Conservation (phyloP, 2,888 invertebrate species). For the Hypercompe scribonia region DNA sequence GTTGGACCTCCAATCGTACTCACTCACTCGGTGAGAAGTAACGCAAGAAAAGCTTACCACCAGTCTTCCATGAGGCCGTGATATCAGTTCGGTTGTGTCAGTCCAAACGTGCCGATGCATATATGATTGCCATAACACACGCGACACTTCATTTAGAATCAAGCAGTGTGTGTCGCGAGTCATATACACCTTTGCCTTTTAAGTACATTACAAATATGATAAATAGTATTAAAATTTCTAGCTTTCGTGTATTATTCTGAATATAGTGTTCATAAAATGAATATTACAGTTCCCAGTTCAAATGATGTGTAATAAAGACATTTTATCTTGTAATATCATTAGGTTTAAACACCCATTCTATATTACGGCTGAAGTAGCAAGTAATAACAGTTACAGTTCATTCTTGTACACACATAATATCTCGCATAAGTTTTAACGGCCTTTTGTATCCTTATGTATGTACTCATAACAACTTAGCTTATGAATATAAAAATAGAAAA, state of each 20-base stretch:
- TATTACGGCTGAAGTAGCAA: background rate
- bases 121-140: too few species aligned
- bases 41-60: too few species aligned
- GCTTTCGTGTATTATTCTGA: background rate
- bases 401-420: background rate
- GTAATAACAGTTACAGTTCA: background rate
- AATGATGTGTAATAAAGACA: background rate
- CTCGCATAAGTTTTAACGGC: background rate
- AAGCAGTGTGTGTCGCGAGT: too few species aligned
- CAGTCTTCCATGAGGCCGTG: too few species aligned
- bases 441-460: background rate
- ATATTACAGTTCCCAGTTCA: background rate
- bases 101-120: too few species aligned
- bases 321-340: constrained; percentile 3
- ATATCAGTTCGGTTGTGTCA: too few species aligned
- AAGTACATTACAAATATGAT: too few species aligned
- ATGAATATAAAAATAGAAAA: background rate
- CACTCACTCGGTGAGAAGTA: too few species aligned
- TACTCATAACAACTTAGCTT: background rate
- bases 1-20: too few species aligned
- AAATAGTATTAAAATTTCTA: too few species aligned
- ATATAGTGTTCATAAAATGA: background rate
- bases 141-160: too few species aligned
- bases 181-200: too few species aligned
- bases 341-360: background rate